Percentiles rank a stretch among this genome's conserved stretches.
These are phyloP conservation scores for Sturmia bella DNA, from an alignment of 2,888 invertebrate genomes.

Conservation along the genomic window DNA sequence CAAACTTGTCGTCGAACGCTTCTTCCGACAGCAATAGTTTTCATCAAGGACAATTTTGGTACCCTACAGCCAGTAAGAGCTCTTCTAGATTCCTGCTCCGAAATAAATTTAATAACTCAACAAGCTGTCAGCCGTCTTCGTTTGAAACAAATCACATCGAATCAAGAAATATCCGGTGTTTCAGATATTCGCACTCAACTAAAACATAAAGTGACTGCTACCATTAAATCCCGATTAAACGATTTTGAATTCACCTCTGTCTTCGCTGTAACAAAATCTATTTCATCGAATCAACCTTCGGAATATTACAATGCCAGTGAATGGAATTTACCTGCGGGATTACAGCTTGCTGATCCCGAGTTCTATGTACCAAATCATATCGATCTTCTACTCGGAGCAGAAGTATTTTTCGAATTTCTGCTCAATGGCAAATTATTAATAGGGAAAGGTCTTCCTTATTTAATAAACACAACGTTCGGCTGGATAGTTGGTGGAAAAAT, in stretches of 20 bases:
- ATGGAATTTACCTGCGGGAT: slow-evolving; percentile 39
- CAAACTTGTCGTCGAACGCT: slow-evolving; percentile 1
- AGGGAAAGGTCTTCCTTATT: slow-evolving; percentile 40
- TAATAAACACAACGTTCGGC: slow-evolving; percentile 46
- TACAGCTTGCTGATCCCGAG: slow-evolving; percentile 44
- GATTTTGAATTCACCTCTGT: slow-evolving; percentile 35
- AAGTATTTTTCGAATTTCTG: slow-evolving; percentile 58
- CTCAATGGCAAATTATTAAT: slow-evolving; percentile 47
- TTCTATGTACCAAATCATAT: slow-evolving; percentile 49
- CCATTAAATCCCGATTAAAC: slow-evolving; percentile 14
- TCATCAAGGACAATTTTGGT: slow-evolving; percentile 35
- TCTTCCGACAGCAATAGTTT: slow-evolving; percentile 23
- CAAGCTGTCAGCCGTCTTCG: slow-evolving; percentile 29
- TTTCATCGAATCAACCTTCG: slow-evolving; percentile 45
- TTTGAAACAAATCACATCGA: background rate
- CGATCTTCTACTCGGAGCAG: slow-evolving; percentile 45
- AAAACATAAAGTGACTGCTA: slow-evolving; percentile 15
- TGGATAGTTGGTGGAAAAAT: slow-evolving; percentile 44
- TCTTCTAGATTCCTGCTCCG: slow-evolving; percentile 26
- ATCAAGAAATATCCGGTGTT: slow-evolving; percentile 29
- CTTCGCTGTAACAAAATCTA: slow-evolving; percentile 56
- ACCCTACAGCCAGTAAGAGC: slow-evolving; percentile 39
- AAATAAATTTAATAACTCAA: background rate
- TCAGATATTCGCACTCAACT: slow-evolving; percentile 29
- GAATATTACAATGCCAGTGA: slow-evolving; percentile 9